Percentiles rank a stretch among this genome's conserved stretches.
phyloP scores from a whole-genome alignment of 1,140 invertebrate species.

The Heliconius nattereri region DNA sequence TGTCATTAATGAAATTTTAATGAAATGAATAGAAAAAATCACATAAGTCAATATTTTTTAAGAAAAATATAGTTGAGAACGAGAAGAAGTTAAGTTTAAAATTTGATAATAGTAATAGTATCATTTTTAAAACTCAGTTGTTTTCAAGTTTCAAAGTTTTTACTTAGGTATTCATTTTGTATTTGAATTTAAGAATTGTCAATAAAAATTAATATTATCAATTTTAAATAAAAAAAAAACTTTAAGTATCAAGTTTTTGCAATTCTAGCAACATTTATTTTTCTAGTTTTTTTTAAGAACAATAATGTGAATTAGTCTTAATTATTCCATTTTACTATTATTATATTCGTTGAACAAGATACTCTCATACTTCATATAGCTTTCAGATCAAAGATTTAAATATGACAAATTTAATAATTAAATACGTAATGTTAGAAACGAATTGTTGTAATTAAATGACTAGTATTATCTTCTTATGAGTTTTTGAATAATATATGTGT shows the following conservation, averaged over 20 bases:
- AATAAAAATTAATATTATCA: not conserved
- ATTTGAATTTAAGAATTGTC: too few relatives aligned
- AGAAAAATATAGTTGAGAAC: not conserved
- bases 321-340: not conserved
- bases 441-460: slow-evolving; percentile 1
- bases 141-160: too few relatives aligned
- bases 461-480: slow-evolving; percentile 5
- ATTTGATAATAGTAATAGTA: too few relatives aligned
- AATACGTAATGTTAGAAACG: not conserved
- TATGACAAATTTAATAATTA: slow-evolving; percentile 8
- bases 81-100: too few relatives aligned
- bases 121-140: too few relatives aligned
- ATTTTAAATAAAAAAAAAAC: not conserved
- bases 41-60: not conserved
- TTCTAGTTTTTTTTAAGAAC: not conserved
- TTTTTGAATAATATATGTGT: not conserved
- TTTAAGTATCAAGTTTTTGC: not conserved
- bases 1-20: not conserved
- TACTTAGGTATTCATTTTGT: too few relatives aligned
- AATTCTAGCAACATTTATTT: not conserved
- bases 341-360: not conserved
- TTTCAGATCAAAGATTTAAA: slow-evolving; percentile 15
- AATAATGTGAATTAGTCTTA: too few relatives aligned
- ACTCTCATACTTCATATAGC: not conserved
- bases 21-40: not conserved